Evolutionary conservation across 2,113 vertebrate species (phyloP), one percentile per base, ranked within the genome.

Genomic region (Agapornis roseicollis): DNA sequence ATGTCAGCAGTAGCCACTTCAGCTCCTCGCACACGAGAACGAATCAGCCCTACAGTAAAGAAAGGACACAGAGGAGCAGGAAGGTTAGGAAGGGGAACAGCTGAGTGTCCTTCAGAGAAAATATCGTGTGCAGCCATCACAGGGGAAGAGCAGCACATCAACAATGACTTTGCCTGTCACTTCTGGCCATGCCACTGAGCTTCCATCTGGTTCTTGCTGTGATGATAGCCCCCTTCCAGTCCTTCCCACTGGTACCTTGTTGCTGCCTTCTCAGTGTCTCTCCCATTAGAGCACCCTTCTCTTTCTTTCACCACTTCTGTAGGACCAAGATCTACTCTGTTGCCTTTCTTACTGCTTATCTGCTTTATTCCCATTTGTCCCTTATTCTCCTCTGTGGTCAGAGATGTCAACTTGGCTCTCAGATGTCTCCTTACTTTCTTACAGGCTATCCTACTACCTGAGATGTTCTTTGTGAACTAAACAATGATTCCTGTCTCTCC

Each of bases 21-120:
- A 35, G 99, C 99, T 73, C 99, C 99, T 17, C 99, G 98, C 37
- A 99, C 99, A 10, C 99, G 98, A 37, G 99, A 99, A 50, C 99
- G 98, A 96, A 99, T 99, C 92, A 99, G 97, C 84, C 99, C 99
- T 99, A 80, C 7, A 1, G 27, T 11, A 80, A 69, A 47, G 18
- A 66, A 85, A 42, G 65, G 23, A 37, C 27, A 76, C 44, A 90
- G 46, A 76, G 44, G 12, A 74, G 23, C 39, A 71, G 46, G 23
- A 44, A 42, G 17, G 14, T 63, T 42, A 44, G 56, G 10, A 64
- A 73, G 56, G 29, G 19, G 73, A 89, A 90, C 17, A 53, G 31
- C 6, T 63, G 68, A 80, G 17, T 13, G 10, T 55, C 20, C 52
- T 63, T 50, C 79, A 56, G 33, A 52, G 89, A 72, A 85, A 79